Evolutionary conservation across 2,888 invertebrate species (phyloP), one percentile per base, ranked within the genome.

Genomic region (Tromatobia lineatoria): DNA sequence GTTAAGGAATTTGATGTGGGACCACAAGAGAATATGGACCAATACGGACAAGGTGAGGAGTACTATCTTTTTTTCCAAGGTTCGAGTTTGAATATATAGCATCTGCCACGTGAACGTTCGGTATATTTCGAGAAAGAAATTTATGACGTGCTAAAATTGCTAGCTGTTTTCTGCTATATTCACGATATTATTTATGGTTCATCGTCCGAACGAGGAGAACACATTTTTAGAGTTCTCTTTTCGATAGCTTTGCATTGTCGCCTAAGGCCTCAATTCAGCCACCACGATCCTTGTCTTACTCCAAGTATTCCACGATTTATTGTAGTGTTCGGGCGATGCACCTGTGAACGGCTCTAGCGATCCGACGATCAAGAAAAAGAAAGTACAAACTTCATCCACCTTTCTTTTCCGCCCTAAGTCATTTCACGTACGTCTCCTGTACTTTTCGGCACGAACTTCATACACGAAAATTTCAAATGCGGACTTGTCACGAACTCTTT

Each of bases 121-220:
- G 64, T 38, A 64, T 69, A 70, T 75, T 61, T 78, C 74, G 81
- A 78, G 81, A 81, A 85, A 80, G 84, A 77, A 86, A 87, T 87
- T 87, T 87, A 87, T 85, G 87, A 87, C 84, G 87, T 87, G 87
- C 85, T 87, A 87, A 87, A 87, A 87, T 87, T 85, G 83, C 84
- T 86, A 45, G 85, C 84, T 85, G 69, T 85, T 85, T 87, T 85
- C 79, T 81, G 64, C 81, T 79, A 86, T 86, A 86, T 87, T 87
- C 86, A 87, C 85, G 81, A 84, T 84, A 84, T 81, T 84, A 84
- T 84, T 84, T 84, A 84, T 84, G 78, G 84, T 80, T 29, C 59
- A 64, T 67, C 80, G 71, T 54, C 45, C 50, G 71, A 76, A 61
- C 67, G 71, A n/a, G 64, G 23, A 64, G 77, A 84, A 75, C 64